Evolutionary conservation across 2,113 vertebrate species (phyloP).

Genomic region (Herpetotheres cachinnans): DNA sequence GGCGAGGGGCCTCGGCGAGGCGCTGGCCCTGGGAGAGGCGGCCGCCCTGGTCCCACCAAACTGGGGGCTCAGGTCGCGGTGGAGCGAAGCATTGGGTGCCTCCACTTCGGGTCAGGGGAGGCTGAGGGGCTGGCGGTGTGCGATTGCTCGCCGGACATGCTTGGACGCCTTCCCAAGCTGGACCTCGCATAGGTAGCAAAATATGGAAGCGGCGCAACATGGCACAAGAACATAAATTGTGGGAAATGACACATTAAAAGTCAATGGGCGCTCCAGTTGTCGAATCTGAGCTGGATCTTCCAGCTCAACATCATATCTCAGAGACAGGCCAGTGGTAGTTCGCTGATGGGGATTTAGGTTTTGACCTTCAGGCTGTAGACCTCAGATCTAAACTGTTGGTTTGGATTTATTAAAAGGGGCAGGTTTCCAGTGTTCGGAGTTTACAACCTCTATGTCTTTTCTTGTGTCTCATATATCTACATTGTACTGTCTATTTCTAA

Average conservation of each 20-base stretch:
- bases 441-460: not conserved
- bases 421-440: not conserved
- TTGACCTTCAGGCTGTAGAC: not conserved
- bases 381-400: not conserved
- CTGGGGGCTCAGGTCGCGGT: not conserved
- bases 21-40: not conserved
- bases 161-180: not conserved
- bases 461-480: not conserved
- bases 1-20: not conserved
- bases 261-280: accelerated
- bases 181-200: accelerated
- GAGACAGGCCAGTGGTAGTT: not conserved
- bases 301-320: accelerated
- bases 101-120: accelerated
- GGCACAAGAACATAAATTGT: accelerated
- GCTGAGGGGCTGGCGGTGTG: not conserved
- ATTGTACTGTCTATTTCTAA: not conserved
- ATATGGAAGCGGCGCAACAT: accelerated
- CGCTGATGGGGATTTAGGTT: not conserved
- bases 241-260: not conserved
- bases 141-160: accelerated
- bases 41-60: accelerated
- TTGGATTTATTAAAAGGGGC: not conserved
- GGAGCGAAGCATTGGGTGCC: accelerated
- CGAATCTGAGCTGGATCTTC: not conserved